Base-by-base conservation (phyloP, 2,113 vertebrate genomes). In the Jacana jacana region DNA sequence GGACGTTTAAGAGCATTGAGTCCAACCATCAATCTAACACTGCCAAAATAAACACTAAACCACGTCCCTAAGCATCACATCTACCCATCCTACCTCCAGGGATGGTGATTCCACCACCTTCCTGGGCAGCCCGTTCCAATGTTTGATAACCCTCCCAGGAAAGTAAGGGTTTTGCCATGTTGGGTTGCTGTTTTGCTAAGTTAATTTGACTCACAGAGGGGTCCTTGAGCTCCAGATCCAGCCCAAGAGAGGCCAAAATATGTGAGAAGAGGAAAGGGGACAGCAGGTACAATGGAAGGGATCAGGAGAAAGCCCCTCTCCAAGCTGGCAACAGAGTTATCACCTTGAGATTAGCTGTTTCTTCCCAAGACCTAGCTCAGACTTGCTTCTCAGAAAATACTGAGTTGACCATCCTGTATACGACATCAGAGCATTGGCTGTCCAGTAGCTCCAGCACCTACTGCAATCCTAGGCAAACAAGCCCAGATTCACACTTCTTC, bases 211-310 rank as follows among this genome's bases (percentile, higher is more conserved):
- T 4, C 4, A 75, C 5, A n/a, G 28, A 79, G 52, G 25, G 17
- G 18, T 73, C 17, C 70, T 20, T 52, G 49, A 91, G 40, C 28
- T 77, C 31, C 64, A 78, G 30, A 35, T 52, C 7, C 54, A 78
- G 55, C 17, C 25, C 40, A 61, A 58, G 46, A 61, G 52, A 70
- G 17, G n/a, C 3, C 0, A 1, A 54, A 6, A 28, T 2, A 58
- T 1, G 3, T 27, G 31, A 70, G 35, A 75, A 63, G 23, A 70
- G 13, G 10, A 33, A 75, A 86, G 9, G 3, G 14, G 11, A 55
- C 2, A 5, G 24, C 0, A 0, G 16, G 37, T 24, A 44, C 14
- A 81, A 31, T 7, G 19, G 51, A 90, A 11, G 6, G 10, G 9
- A 65, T 8, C 18, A 52, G 11, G 8, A 5, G 8, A 24, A 90